phyloP scores from a whole-genome alignment of 2,797 vertebrate genomes.

The Lepus townsendii region DNA sequence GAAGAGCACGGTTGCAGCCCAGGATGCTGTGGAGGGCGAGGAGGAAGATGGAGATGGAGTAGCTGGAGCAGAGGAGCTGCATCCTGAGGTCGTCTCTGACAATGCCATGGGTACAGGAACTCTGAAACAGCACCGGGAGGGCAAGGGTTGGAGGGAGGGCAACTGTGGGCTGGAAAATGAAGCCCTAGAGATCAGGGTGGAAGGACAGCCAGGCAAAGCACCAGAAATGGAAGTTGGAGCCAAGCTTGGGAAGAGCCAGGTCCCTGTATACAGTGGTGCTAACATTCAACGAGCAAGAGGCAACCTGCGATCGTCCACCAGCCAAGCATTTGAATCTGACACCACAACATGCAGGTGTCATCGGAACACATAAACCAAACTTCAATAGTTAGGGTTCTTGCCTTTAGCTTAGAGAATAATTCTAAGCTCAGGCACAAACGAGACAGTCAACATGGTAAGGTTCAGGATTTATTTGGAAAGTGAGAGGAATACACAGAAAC shows the following conservation, averaged over 20 bases:
- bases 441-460: too few relatives aligned
- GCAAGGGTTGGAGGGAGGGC: background rate
- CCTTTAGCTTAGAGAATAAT: too few relatives aligned
- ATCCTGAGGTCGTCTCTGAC: background rate
- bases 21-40: background rate
- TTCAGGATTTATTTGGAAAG: too few relatives aligned
- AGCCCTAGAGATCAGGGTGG: background rate
- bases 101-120: background rate
- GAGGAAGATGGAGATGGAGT: background rate
- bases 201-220: background rate
- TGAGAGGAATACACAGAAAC: too few relatives aligned
- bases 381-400: too few relatives aligned
- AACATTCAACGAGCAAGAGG: background rate
- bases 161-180: background rate
- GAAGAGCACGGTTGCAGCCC: fast-evolving
- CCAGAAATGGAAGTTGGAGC: background rate
- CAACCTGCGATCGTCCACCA: too few relatives aligned
- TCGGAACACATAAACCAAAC: too few relatives aligned
- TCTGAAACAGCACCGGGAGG: background rate
- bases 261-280: fast-evolving
- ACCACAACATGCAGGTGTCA: background rate
- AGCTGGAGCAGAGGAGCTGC: background rate
- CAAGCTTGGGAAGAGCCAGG: fast-evolving
- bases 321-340: background rate
- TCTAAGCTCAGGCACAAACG: too few relatives aligned